Conservation (phyloP, 2,797 vertebrate species). For the Microctenopoma steveboyesi region DNA sequence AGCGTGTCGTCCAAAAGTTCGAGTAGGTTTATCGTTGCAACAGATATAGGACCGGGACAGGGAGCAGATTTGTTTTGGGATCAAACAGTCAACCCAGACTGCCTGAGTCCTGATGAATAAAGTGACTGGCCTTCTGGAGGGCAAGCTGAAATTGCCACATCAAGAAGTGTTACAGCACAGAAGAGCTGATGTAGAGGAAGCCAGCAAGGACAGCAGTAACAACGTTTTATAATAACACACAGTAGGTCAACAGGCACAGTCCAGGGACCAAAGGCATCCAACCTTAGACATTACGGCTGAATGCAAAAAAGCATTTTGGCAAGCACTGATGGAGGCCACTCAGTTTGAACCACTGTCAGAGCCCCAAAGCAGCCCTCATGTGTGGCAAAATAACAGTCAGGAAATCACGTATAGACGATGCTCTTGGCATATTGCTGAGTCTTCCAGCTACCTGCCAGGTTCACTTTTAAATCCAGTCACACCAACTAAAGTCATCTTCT, state of each 20-base stretch:
- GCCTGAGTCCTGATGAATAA: conserved; percentile 3
- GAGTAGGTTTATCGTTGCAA: conserved; percentile 14
- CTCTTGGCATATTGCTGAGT: conserved; percentile 60
- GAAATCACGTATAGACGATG: conserved; percentile 12
- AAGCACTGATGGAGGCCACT: conserved; percentile 27
- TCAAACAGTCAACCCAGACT: conserved; percentile 10
- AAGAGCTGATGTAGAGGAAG: neutral
- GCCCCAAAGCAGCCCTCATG: conserved; percentile 27
- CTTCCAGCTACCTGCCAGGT: conserved; percentile 55
- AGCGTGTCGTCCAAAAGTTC: conserved; percentile 70
- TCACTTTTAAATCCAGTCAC: conserved; percentile 55
- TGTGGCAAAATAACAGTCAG: conserved; percentile 47
- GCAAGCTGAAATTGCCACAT: conserved; percentile 9
- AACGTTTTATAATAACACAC: neutral
- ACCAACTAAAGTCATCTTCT: conserved; percentile 51
- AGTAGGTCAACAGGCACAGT: conserved; percentile 19
- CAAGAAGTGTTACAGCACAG: neutral
- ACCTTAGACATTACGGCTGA: neutral
- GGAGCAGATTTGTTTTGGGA: neutral
- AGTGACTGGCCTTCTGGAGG: neutral
- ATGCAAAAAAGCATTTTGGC: conserved; percentile 30
- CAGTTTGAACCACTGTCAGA: conserved; percentile 67
- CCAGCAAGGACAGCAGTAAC: neutral
- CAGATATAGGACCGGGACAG: conserved; percentile 6
- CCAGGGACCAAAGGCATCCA: neutral